Evolutionary conservation across 1,140 invertebrate species (phyloP).

Genomic region (Lasioglossum baleicum): DNA sequence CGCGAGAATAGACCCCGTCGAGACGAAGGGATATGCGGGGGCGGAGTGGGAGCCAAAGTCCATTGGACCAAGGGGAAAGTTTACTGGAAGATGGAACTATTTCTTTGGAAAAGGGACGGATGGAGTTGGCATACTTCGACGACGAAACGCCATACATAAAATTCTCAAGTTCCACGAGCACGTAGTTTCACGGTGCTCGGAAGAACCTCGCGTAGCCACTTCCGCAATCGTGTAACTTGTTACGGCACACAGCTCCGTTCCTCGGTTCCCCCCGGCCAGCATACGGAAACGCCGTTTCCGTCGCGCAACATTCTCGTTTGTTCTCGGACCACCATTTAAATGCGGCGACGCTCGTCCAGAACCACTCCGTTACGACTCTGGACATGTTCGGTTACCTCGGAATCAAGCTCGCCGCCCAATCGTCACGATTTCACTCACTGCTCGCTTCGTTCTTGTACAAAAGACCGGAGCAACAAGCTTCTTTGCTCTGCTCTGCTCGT

Average conservation of each 20-base stretch:
- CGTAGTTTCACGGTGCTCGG: constrained; percentile 56
- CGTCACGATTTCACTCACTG: no score
- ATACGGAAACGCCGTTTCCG: constrained; percentile 16
- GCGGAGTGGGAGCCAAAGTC: constrained; percentile 32
- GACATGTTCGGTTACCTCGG: no score
- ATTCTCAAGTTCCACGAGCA: constrained; percentile 68
- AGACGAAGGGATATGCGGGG: constrained; percentile 21
- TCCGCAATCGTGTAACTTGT: constrained; percentile 55
- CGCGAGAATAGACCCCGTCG: constrained; percentile 27
- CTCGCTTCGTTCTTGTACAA: no score
- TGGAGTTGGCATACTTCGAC: constrained; percentile 69
- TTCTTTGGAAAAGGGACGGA: constrained; percentile 59
- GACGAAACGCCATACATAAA: constrained; percentile 73
- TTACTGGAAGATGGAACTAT: constrained; percentile 72
- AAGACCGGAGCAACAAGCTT: no score
- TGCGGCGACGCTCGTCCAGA: constrained; percentile 15
- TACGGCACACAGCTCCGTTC: constrained; percentile 18
- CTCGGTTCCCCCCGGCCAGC: neutral
- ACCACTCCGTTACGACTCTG: no score
- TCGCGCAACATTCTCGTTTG: constrained; percentile 7
- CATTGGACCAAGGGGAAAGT: constrained; percentile 61
- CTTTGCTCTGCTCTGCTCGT: no score
- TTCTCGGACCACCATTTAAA: neutral
- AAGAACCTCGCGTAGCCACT: constrained; percentile 39
- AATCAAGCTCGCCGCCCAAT: no score